phyloP scores from a whole-genome alignment of 2,797 vertebrate species.

The Rhabdomys pumilio region DNA sequence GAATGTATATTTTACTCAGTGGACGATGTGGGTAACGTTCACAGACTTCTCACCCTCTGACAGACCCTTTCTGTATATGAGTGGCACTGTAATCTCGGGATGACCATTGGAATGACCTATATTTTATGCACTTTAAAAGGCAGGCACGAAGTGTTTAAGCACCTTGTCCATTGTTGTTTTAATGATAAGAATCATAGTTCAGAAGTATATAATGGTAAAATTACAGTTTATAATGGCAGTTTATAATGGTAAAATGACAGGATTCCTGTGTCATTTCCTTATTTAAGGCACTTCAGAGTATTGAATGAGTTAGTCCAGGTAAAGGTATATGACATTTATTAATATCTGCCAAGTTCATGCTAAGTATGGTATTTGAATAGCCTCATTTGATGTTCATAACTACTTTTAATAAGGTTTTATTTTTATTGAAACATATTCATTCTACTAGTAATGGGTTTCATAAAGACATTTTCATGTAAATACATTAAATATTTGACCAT shows the following conservation, averaged over 20 bases:
- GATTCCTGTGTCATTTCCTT: background rate
- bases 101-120: background rate
- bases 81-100: background rate
- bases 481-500: background rate
- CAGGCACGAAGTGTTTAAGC: background rate
- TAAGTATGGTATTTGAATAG: background rate
- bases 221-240: no score
- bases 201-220: no score
- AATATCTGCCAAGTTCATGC: background rate
- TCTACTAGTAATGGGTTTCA: background rate
- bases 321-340: background rate
- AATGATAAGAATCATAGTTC: background rate
- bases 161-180: background rate
- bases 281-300: background rate
- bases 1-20: background rate
- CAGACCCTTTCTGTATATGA: background rate
- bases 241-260: background rate
- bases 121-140: background rate
- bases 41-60: background rate
- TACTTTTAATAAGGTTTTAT: background rate
- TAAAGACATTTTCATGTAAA: background rate
- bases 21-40: background rate
- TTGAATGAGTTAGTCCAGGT: background rate
- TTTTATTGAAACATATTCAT: background rate
- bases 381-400: background rate